Evolutionary conservation across 2,888 invertebrate genomes (phyloP).

Genomic region (Nowickia ferox): DNA sequence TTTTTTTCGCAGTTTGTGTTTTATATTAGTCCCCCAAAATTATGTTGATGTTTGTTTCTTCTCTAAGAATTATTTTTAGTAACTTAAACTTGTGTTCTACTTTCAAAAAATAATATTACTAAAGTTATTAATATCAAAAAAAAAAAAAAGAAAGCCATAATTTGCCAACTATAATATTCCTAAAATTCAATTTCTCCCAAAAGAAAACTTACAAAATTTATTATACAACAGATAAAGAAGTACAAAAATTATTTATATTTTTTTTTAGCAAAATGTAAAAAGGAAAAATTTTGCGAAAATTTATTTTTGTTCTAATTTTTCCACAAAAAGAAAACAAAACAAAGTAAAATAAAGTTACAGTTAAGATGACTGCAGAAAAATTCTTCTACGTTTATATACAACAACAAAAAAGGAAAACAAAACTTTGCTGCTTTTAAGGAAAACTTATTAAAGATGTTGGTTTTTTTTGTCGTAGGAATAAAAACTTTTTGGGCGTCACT

Average conservation of each 20-base stretch:
- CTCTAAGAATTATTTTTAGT: background rate
- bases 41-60: background rate
- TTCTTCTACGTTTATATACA: conserved; percentile 21
- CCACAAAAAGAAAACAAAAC: conserved; percentile 2
- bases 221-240: conserved; percentile 30
- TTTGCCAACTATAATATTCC: conserved; percentile 17
- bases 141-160: background rate
- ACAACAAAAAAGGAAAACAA: background rate
- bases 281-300: conserved; percentile 22
- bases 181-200: conserved; percentile 35
- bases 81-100: conserved; percentile 11
- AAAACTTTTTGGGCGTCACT: conserved; percentile 61
- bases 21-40: background rate
- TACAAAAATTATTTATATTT: background rate
- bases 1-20: background rate
- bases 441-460: conserved; percentile 7
- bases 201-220: conserved; percentile 34
- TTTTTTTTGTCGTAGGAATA: background rate
- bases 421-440: conserved; percentile 2
- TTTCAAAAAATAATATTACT: conserved; percentile 10
- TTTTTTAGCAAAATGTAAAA: conserved; percentile 6
- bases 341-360: conserved; percentile 25
- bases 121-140: conserved; percentile 14
- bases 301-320: conserved; percentile 59
- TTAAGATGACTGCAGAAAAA: conserved; percentile 17